Evolutionary conservation across 2,113 vertebrate genomes (phyloP).

Genomic region (Ursus arctos): DNA sequence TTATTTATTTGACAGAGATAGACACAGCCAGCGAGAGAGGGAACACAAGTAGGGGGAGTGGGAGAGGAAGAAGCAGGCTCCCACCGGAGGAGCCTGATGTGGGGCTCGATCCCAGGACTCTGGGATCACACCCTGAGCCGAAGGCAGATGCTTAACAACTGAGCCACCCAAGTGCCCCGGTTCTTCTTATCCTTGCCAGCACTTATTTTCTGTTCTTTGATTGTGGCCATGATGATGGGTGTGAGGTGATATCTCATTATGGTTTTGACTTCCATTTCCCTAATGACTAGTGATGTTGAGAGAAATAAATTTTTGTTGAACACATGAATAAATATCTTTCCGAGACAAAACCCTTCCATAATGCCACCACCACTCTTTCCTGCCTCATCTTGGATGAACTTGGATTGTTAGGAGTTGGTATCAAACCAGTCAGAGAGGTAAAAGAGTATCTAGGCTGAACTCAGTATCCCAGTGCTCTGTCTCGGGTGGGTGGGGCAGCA

Average conservation of each 20-base stretch:
- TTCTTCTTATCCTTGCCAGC: background rate
- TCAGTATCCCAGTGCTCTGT: background rate
- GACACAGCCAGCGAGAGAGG: no score
- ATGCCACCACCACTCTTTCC: background rate
- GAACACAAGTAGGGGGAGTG: no score
- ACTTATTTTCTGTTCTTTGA: background rate
- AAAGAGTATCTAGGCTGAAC: background rate
- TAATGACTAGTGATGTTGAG: background rate
- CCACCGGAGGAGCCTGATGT: no score
- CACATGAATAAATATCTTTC: background rate
- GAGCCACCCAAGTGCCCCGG: no score
- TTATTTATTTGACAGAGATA: no score
- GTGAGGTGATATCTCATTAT: background rate
- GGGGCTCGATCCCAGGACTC: no score
- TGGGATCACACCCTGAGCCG: no score
- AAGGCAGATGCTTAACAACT: no score
- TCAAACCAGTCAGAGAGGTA: background rate
- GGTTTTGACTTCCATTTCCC: slow-evolving; percentile 15
- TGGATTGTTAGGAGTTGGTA: background rate
- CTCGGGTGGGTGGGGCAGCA: background rate
- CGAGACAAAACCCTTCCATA: background rate
- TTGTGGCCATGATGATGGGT: background rate
- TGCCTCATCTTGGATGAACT: slow-evolving; percentile 18
- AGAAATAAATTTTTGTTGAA: slow-evolving; percentile 23
- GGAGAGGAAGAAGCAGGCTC: no score